Conservation (phyloP, 2,797 vertebrate species). For the Gymnoscopelus braueri region DNA sequence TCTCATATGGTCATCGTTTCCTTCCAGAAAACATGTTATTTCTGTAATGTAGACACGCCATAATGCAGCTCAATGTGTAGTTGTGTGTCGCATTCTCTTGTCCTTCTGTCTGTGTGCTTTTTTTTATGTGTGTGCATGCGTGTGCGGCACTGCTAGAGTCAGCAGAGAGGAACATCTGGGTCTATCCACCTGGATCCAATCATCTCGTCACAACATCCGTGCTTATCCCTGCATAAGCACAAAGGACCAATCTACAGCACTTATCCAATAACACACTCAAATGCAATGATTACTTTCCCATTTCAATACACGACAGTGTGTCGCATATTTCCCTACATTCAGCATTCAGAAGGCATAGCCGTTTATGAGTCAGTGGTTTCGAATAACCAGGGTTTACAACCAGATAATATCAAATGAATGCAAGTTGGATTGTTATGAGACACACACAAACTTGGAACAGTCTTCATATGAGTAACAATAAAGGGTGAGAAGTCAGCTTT, state of each 20-base stretch:
- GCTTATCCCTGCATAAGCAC: slow-evolving; percentile 33
- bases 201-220: slow-evolving; percentile 46
- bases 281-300: slow-evolving; percentile 30
- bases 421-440: slow-evolving; percentile 12
- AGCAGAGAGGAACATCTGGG: slow-evolving; percentile 46
- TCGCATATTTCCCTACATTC: slow-evolving; percentile 21
- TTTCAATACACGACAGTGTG: slow-evolving; percentile 10
- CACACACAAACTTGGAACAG: slow-evolving; percentile 22
- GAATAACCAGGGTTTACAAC: slow-evolving; percentile 31
- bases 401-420: slow-evolving; percentile 51
- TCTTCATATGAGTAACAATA: slow-evolving; percentile 39
- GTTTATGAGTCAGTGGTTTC: slow-evolving; percentile 51
- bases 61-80: not conserved
- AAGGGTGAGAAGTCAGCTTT: slow-evolving; percentile 44
- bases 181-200: slow-evolving; percentile 64
- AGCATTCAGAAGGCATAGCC: slow-evolving; percentile 46
- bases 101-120: not conserved
- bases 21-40: too few species aligned
- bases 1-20: too few species aligned
- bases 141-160: slow-evolving; percentile 18
- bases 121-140: not conserved
- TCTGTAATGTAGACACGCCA: too few species aligned
- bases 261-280: slow-evolving; percentile 28
- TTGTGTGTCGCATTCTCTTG: not conserved
- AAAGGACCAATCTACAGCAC: slow-evolving; percentile 35